A percentile compares a stretch with the other conserved stretches of the same genome.
Evolutionary conservation across 1,140 invertebrate species (phyloP).

Genomic region (Habropoda laboriosa): DNA sequence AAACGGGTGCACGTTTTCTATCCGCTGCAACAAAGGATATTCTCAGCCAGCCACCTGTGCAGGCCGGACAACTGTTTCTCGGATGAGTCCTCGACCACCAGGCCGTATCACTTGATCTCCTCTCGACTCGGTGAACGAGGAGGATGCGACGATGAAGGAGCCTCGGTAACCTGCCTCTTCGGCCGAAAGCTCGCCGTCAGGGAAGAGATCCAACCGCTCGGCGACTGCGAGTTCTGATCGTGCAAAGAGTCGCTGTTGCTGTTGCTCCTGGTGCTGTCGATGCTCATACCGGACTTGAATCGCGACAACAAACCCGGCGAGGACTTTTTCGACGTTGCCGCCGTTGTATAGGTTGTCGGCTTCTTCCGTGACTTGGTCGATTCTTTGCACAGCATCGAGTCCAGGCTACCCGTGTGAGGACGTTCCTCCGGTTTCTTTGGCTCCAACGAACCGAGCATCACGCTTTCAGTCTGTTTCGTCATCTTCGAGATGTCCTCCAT

Average conservation of each 20-base stretch:
- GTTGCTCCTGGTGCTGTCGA: constrained; percentile 76
- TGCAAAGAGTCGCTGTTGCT: constrained; percentile 78
- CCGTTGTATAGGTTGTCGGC: constrained; percentile 68
- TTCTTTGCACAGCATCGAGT: constrained; percentile 79
- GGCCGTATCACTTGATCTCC: constrained; percentile 77
- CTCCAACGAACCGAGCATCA: constrained; percentile 70
- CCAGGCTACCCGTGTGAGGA: constrained; percentile 76
- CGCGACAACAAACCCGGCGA: constrained; percentile 75
- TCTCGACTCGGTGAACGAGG: constrained; percentile 67
- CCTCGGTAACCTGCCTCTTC: constrained; percentile 69
- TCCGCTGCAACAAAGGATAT: constrained; percentile 75
- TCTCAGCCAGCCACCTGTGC: constrained; percentile 74
- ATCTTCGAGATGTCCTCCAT: constrained; percentile 81
- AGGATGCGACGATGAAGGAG: constrained; percentile 59
- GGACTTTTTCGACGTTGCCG: constrained; percentile 73
- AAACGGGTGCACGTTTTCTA: constrained; percentile 40
- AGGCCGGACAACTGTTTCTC: constrained; percentile 60
- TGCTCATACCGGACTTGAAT: constrained; percentile 79
- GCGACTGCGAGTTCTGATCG: constrained; percentile 70
- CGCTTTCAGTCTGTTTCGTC: constrained; percentile 74
- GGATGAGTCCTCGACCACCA: constrained; percentile 65
- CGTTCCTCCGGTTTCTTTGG: constrained; percentile 74
- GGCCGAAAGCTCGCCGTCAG: constrained; percentile 79
- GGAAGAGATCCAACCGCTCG: constrained; percentile 78
- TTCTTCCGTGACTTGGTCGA: constrained; percentile 70